Evolutionary conservation across 2,113 vertebrate species (phyloP), one percentile per base, ranked within the genome.

Genomic region (Electrona antarctica): DNA sequence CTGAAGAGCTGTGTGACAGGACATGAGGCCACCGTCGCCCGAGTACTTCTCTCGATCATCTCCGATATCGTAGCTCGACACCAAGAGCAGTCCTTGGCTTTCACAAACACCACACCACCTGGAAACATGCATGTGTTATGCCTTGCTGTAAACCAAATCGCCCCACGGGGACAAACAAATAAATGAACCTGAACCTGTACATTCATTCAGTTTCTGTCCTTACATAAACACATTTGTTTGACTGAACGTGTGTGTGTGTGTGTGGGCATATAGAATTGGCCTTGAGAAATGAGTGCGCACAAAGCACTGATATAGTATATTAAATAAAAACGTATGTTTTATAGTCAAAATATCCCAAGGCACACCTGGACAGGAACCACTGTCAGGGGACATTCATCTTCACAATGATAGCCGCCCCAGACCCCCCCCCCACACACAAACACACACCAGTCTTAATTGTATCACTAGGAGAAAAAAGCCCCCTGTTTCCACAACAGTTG

Each of bases 1-100:
- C 82, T 67, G 21, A 88, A 81, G 65, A 95, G 79, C 81, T 95
- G 91, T 70, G 60, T 7, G 73, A 94, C 92, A 54, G 47, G 81
- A 64, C 92, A 95, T 80, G 77, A 81, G 61, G 83, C 59, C 76
- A 92, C 81, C 41, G 62, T 15, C 41, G 71, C 89, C 66, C 9
- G 12, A 57, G 61, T 76, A 76, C 90, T 90, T 41, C 65, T 74
- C 82, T 86, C 92, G 82, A 91, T 80, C 65, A 99, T 57, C 80
- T 94, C 87, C 21, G 89, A 87, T 72, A 98, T 92, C 59, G 55
- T 89, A 81, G 92, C 94, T 71, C 96, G 93, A 58, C 92, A 95
- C 97, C 96, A 99, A 57, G 85, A 71, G 64, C 78, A 91, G 49
- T 92, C 78, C 52, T 87, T 80, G 83, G 77, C 90, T 71, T 84